Evolutionary conservation across 2,888 invertebrate genomes (phyloP).

Genomic region (Thymelicus acteon): DNA sequence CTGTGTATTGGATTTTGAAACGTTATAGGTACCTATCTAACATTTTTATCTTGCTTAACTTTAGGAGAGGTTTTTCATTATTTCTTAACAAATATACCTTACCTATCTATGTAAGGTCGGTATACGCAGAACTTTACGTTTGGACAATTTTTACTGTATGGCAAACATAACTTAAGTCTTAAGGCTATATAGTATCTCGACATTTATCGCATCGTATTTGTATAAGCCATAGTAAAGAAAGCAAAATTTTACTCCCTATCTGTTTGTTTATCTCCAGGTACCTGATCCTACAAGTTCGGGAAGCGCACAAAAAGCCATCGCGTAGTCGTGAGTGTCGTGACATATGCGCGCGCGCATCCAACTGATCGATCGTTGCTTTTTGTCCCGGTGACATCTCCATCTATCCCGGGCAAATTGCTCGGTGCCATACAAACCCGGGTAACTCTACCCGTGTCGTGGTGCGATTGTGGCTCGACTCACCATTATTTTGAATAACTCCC

Average conservation of each 20-base stretch:
- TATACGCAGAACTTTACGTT: too few species aligned
- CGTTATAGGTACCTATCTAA: neutral
- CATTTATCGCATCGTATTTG: too few species aligned
- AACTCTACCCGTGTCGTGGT: constrained; percentile 60
- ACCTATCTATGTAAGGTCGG: too few species aligned
- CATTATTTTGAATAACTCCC: constrained; percentile 75
- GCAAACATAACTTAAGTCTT: too few species aligned
- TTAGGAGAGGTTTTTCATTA: too few species aligned
- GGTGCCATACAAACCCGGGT: constrained; percentile 42
- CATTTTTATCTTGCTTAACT: neutral
- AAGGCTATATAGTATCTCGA: too few species aligned
- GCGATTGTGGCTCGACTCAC: constrained; percentile 69
- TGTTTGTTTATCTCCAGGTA: constrained; percentile 21
- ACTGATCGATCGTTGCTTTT: constrained; percentile 82
- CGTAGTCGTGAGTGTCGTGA: constrained; percentile 43
- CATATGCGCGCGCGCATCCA: constrained; percentile 66
- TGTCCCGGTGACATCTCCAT: constrained; percentile 81
- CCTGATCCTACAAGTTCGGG: constrained; percentile 42
- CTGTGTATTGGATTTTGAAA: neutral
- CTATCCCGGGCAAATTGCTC: constrained; percentile 78
- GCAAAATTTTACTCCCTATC: neutral
- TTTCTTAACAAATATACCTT: too few species aligned
- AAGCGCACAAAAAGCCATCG: constrained; percentile 45
- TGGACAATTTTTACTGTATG: too few species aligned
- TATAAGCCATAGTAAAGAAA: too few species aligned